Evolutionary conservation across 1,140 invertebrate species (phyloP).

Genomic region (Sycophila sp.): DNA sequence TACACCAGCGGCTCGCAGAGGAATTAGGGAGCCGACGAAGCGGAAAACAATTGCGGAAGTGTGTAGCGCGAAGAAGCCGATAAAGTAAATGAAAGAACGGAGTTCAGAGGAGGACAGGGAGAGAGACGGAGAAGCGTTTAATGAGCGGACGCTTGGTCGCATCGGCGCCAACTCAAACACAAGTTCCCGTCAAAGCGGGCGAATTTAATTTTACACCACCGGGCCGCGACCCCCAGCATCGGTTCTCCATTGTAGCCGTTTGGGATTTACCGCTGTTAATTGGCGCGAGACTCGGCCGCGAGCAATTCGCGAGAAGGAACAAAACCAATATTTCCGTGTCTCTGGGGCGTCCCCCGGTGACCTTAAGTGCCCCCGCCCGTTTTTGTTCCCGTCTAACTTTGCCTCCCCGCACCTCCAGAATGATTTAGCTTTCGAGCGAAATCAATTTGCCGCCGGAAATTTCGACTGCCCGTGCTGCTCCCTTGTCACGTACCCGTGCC

Average conservation of each 20-base stretch:
- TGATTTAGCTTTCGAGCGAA: no score
- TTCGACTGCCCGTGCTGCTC: no score
- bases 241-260: conserved; percentile 16
- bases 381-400: no score
- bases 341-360: neutral
- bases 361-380: no score
- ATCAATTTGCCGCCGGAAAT: no score
- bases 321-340: neutral
- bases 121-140: neutral
- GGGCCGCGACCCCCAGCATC: neutral
- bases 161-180: conserved; percentile 12
- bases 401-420: no score
- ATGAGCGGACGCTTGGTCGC: neutral
- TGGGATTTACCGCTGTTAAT: conserved; percentile 7
- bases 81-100: conserved; percentile 12
- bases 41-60: neutral
- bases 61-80: neutral
- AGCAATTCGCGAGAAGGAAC: neutral
- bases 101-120: neutral
- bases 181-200: conserved; percentile 13
- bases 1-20: no score
- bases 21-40: neutral
- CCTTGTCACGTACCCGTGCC: no score
- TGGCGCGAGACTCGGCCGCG: neutral
- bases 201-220: conserved; percentile 17